Base-by-base conservation (phyloP, 2,888 invertebrate species). In the Myathropa florea region DNA sequence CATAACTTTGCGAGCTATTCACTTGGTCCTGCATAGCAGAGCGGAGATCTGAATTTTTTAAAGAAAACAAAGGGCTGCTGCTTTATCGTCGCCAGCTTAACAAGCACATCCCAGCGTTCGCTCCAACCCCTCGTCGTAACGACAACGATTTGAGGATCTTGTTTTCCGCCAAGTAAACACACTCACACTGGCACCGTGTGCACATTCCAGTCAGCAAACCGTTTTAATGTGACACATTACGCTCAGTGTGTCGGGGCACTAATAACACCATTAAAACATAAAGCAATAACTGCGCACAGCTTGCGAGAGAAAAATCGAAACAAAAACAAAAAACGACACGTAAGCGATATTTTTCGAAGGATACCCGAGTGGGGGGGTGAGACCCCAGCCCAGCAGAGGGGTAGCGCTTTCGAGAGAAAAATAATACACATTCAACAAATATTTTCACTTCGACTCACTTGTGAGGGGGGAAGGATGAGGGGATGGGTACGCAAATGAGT, bases 141-240 rank as follows among this genome's bases (percentile, higher is more conserved):
- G 9, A 21, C 9, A 23, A 76, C 28, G 46, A 60, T 30, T 30
- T 24, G 21, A 65, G 59, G 57, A 59, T 24, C 36, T 63, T 28
- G 28, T 23, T 55, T 65, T 12, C 3, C n/a, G 12, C 3, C 1
- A 6, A 3, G 12, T 18, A 3, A 3, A 18, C 30, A 55, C 57
- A 33, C 46, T 33, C 18, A 68, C 18, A 55, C 39, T n/a, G n/a
- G n/a, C 39, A 6, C 14, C 39, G 46, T 9, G 33, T 33, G 53
- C 64, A 79, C 36, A 65, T 75, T 67, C 21, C 60, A 73, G 80
- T 72, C 76, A 77, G 72, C 61, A 68, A 85, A 64, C 46, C 67
- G 64, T 72, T 77, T 85, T 65, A 81, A 71, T 81, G 81, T 77
- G 77, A 63, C 72, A 72, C 84, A 81, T 81, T 61, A 70, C 63